A percentile compares a stretch with the other conserved stretches of the same genome.
Conservation (phyloP, 2,888 invertebrate species). For the Bombyx huttoni region DNA sequence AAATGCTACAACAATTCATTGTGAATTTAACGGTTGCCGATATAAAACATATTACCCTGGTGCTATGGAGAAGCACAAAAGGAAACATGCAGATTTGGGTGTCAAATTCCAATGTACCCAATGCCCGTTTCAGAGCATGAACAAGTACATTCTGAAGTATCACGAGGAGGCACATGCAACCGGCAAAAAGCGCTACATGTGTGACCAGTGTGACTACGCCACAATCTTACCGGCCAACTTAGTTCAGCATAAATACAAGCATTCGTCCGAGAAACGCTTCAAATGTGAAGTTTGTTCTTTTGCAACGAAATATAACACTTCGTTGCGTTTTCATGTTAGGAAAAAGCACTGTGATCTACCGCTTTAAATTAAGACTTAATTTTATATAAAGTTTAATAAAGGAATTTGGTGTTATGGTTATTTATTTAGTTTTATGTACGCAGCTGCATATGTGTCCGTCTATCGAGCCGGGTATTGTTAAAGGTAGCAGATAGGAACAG, state of each 20-base stretch:
- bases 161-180: slow-evolving; percentile 58
- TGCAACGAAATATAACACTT: slow-evolving; percentile 61
- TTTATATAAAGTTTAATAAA: slow-evolving; percentile 18
- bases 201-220: slow-evolving; percentile 58
- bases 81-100: slow-evolving; percentile 42
- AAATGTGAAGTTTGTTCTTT: slow-evolving; percentile 63
- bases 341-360: slow-evolving; percentile 68
- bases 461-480: too few relatives aligned
- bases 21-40: slow-evolving; percentile 39
- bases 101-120: slow-evolving; percentile 50
- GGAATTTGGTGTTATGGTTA: slow-evolving; percentile 39
- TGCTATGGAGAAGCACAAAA: slow-evolving; percentile 53
- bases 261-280: slow-evolving; percentile 54
- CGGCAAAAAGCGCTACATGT: slow-evolving; percentile 48
- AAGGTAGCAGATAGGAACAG: too few relatives aligned
- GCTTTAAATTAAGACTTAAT: slow-evolving; percentile 34
- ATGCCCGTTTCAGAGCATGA: slow-evolving; percentile 59
- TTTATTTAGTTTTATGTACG: slow-evolving; percentile 6
- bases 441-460: too few relatives aligned
- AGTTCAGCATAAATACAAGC: slow-evolving; percentile 61
- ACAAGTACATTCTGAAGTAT: slow-evolving; percentile 55
- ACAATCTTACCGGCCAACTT: slow-evolving; percentile 55
- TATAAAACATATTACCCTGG: slow-evolving; percentile 53
- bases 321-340: slow-evolving; percentile 56
- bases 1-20: slow-evolving; percentile 44